Evolutionary conservation across 2,113 vertebrate species (phyloP).

Genomic region (Vulpes vulpes): DNA sequence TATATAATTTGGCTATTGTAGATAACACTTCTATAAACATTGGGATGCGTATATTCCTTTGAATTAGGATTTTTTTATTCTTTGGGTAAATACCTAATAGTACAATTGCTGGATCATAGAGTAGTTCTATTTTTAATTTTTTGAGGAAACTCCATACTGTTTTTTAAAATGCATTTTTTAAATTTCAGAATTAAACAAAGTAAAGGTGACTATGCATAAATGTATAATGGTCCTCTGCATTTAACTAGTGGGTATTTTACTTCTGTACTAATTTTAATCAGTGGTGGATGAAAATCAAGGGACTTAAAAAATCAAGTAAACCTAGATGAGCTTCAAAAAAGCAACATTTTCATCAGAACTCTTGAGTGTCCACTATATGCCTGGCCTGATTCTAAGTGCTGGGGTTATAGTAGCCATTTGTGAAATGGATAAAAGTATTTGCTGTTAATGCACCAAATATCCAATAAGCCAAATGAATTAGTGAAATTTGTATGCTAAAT

Average conservation of each 20-base stretch:
- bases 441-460: not conserved
- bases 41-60: not conserved
- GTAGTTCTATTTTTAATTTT: not conserved
- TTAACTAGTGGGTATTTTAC: constrained; percentile 16
- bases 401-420: not conserved
- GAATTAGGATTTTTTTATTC: not conserved
- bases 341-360: not conserved
- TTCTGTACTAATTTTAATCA: constrained; percentile 66
- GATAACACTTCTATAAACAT: not conserved
- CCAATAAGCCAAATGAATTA: not conserved
- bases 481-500: not conserved
- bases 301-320: not conserved
- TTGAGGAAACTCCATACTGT: not conserved
- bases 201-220: constrained; percentile 30
- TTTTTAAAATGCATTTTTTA: not conserved
- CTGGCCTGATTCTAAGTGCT: not conserved
- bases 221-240: not conserved
- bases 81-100: not conserved
- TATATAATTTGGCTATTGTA: not conserved
- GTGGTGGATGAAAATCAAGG: constrained; percentile 27
- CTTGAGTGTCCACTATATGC: accelerated
- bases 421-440: not conserved
- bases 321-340: not conserved
- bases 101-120: not conserved
- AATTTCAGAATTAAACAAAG: constrained; percentile 41